Conservation (phyloP, 2,888 invertebrate genomes). For the Aleiodes leptofemur region DNA sequence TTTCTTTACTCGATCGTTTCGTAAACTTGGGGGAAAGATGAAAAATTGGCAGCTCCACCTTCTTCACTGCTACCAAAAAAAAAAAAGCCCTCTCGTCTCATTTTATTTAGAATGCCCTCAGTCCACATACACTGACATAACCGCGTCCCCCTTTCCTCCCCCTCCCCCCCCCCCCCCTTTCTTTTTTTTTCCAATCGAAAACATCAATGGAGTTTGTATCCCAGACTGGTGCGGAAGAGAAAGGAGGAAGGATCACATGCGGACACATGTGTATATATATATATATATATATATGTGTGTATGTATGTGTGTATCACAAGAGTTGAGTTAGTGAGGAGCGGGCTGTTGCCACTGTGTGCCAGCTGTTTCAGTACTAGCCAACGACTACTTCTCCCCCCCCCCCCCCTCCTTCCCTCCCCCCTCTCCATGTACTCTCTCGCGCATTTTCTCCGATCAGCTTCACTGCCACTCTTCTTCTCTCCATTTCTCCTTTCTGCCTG, state of each 20-base stretch:
- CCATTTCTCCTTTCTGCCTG: conserved; percentile 28
- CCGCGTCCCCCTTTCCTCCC: background rate
- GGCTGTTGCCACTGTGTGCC: conserved; percentile 73
- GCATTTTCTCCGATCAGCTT: conserved; percentile 40
- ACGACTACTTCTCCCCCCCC: conserved; percentile 35
- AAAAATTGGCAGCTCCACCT: conserved; percentile 43
- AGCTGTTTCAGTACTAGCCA: conserved; percentile 73
- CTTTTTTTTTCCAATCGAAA: conserved; percentile 56
- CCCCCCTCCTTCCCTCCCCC: too few species aligned
- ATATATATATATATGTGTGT: too few species aligned
- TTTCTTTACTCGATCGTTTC: conserved; percentile 12
- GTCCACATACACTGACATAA: background rate
- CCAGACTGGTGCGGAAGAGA: conserved; percentile 51
- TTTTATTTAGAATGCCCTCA: conserved; percentile 30
- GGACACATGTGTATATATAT: conserved; percentile 52
- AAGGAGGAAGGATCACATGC: conserved; percentile 61
- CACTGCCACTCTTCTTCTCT: conserved; percentile 41
- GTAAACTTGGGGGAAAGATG: conserved; percentile 37
- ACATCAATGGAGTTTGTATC: conserved; percentile 75
- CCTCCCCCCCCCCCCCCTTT: conserved; percentile 7
- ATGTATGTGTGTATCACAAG: conserved; percentile 67
- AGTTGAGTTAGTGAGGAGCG: conserved; percentile 74
- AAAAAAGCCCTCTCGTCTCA: background rate
- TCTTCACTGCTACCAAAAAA: background rate
- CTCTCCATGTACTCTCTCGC: background rate